These are phyloP conservation scores for Lasioglossum malachurum DNA, from an alignment of 2,888 invertebrate genomes.

Conservation along the genomic window DNA sequence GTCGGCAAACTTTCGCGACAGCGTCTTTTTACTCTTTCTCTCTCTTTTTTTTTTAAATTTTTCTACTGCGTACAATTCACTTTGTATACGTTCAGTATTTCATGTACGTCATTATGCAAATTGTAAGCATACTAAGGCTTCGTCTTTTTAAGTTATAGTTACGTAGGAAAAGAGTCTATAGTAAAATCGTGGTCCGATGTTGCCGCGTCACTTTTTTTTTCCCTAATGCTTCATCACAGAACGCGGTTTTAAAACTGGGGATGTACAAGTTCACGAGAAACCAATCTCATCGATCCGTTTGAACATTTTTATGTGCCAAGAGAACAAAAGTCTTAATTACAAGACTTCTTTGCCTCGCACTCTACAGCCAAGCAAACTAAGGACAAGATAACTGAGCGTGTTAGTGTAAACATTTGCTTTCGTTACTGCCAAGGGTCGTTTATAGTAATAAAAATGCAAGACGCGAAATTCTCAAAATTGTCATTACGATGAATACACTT, in stretches of 20 bases:
- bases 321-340: conserved; percentile 26
- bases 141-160: conserved; percentile 47
- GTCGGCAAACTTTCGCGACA: not conserved
- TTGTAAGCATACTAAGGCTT: conserved; percentile 34
- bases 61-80: conserved; percentile 43
- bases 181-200: conserved; percentile 63
- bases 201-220: conserved; percentile 40
- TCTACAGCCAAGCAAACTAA: conserved; percentile 14
- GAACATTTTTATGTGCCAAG: conserved; percentile 29
- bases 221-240: conserved; percentile 8
- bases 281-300: conserved; percentile 27
- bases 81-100: conserved; percentile 32
- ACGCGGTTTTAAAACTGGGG: conserved; percentile 24
- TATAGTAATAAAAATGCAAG: conserved; percentile 56
- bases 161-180: conserved; percentile 62
- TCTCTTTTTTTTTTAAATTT: conserved; percentile 24
- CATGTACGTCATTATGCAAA: conserved; percentile 22
- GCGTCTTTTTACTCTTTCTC: not conserved
- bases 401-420: conserved; percentile 51
- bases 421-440: conserved; percentile 68
- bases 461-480: conserved; percentile 20
- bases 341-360: conserved; percentile 7
- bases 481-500: not conserved
- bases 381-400: conserved; percentile 32
- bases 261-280: conserved; percentile 1